These are phyloP conservation scores for Hyperoplus lanceolatus DNA, from an alignment of 2,797 vertebrate species.

Conservation along the genomic window DNA sequence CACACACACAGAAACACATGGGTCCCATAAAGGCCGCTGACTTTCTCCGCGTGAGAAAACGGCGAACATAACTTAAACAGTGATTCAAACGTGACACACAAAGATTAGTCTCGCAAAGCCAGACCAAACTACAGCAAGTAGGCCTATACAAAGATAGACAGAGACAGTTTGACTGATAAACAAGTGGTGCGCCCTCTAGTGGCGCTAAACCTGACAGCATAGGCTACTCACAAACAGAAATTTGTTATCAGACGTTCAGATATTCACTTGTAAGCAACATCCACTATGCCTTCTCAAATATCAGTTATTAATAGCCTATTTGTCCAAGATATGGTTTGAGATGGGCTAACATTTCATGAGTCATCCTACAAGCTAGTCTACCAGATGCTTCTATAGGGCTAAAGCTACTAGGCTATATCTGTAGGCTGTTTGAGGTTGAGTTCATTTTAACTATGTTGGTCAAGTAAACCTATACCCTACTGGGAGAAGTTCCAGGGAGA, in stretches of 20 bases:
- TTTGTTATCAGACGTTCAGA: neutral
- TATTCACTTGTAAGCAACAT: neutral
- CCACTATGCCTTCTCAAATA: neutral
- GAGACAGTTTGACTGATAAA: neutral
- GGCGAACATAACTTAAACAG: rapidly evolving
- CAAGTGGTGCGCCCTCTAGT: conserved; percentile 29
- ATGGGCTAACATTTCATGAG: no score
- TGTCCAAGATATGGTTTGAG: neutral
- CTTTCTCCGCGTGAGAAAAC: neutral
- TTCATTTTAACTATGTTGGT: no score
- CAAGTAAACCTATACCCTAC: no score
- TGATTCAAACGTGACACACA: no score
- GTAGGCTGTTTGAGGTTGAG: no score
- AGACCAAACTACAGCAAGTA: neutral
- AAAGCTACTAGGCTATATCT: no score
- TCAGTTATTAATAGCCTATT: neutral
- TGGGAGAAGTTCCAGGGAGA: no score
- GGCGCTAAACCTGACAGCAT: neutral
- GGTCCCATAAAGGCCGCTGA: no score
- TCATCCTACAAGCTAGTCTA: no score
- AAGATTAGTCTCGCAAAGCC: no score
- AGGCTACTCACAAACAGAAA: neutral
- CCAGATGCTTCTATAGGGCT: no score
- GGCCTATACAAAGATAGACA: rapidly evolving
- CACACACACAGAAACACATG: no score